Conservation (phyloP, 2,113 vertebrate species). For the Proterorhinus semilunaris region DNA sequence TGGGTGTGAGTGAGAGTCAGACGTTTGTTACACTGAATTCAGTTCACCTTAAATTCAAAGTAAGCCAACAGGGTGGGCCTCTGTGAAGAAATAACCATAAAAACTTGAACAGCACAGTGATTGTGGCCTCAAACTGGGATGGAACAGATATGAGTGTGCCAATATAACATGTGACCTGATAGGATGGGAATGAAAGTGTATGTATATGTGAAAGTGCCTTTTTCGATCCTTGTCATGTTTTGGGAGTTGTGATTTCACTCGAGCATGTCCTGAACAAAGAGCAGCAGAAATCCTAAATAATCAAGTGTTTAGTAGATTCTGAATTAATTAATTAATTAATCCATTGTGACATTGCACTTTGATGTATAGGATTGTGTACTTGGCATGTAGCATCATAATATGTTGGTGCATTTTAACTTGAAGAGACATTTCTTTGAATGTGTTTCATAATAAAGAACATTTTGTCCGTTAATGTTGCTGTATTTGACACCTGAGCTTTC, state of each 20-base stretch:
- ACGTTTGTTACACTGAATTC: slow-evolving; percentile 69
- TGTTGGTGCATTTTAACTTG: slow-evolving; percentile 73
- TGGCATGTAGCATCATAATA: slow-evolving; percentile 81
- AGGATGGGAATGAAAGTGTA: slow-evolving; percentile 37
- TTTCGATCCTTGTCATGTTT: slow-evolving; percentile 61
- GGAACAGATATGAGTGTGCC: slow-evolving; percentile 40
- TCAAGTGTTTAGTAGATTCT: slow-evolving; percentile 67
- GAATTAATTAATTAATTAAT: slow-evolving; percentile 79
- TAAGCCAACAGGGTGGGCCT: slow-evolving; percentile 74
- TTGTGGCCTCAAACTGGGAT: slow-evolving; percentile 63
- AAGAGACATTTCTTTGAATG: slow-evolving; percentile 70
- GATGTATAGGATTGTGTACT: slow-evolving; percentile 79
- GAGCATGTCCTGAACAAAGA: slow-evolving; percentile 69
- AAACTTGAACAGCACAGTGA: slow-evolving; percentile 78
- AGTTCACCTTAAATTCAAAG: slow-evolving; percentile 74
- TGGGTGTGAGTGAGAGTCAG: slow-evolving; percentile 35
- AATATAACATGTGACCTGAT: slow-evolving; percentile 29
- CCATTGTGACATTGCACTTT: slow-evolving; percentile 90
- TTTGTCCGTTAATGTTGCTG: slow-evolving; percentile 69
- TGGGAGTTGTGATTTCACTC: slow-evolving; percentile 61
- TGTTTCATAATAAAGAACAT: slow-evolving; percentile 75
- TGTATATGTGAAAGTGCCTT: slow-evolving; percentile 77
- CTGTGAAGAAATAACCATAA: slow-evolving; percentile 51
- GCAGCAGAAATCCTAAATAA: slow-evolving; percentile 75
- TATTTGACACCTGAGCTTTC: slow-evolving; percentile 69